Conservation (phyloP, 53 echinoderm and acorn worm genomes). For the Crossaster papposus region DNA sequence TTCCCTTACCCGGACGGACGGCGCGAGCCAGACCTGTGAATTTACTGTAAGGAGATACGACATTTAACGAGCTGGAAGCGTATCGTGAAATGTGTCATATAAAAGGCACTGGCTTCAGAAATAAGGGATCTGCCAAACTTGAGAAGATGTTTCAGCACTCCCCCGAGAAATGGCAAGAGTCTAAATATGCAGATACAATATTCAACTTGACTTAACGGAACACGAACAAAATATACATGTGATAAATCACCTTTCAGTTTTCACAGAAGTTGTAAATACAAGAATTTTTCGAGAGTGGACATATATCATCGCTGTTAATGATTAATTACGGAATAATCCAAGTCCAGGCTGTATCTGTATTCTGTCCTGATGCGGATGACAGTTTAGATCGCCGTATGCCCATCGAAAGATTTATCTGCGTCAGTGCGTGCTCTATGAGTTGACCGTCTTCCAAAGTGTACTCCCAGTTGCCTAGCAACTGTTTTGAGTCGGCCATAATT, state of each 20-base stretch:
- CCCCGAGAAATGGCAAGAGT: neutral
- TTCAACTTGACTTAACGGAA: neutral
- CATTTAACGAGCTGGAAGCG: neutral
- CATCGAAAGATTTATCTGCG: constrained; percentile 15
- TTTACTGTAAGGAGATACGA: constrained; percentile 45
- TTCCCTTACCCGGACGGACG: neutral
- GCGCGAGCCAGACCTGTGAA: constrained; percentile 21
- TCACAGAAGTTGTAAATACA: neutral
- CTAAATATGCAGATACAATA: neutral
- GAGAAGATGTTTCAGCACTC: neutral
- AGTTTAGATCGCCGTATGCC: constrained; percentile 3
- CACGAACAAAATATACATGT: neutral
- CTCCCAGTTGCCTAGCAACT: constrained; percentile 35
- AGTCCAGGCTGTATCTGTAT: neutral
- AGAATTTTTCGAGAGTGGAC: neutral
- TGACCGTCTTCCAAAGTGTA: constrained; percentile 26
- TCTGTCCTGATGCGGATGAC: neutral
- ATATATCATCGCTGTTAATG: constrained; percentile 19
- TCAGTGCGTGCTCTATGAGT: constrained; percentile 16
- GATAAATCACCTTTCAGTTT: neutral
- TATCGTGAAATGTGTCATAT: constrained; percentile 34
- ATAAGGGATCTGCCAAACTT: constrained; percentile 8
- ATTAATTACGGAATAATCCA: constrained; percentile 11
- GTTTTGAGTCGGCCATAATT: neutral
- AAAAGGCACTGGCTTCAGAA: constrained; percentile 7